These are phyloP conservation scores for Semaprochilodus insignis DNA, from an alignment of 2,797 vertebrate species.

Conservation along the genomic window DNA sequence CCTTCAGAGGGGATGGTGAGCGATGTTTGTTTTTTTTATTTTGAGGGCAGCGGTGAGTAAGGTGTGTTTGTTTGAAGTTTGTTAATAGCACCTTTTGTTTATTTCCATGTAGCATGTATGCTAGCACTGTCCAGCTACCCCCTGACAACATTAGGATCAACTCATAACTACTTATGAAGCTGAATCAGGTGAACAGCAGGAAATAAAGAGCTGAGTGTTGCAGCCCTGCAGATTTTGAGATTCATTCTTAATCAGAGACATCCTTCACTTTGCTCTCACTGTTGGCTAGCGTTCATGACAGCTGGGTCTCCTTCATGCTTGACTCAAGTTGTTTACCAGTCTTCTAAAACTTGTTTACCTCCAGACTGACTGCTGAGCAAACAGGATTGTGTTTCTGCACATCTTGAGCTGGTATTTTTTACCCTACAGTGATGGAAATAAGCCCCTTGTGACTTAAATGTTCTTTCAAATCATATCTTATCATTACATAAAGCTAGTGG, in stretches of 20 bases:
- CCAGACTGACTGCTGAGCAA: not conserved
- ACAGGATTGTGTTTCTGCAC: constrained; percentile 10
- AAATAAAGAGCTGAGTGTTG: too few species aligned
- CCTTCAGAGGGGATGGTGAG: too few species aligned
- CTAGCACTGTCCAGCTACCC: too few species aligned
- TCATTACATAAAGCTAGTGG: not conserved
- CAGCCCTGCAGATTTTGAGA: not conserved
- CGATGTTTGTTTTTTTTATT: too few species aligned
- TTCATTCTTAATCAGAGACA: not conserved
- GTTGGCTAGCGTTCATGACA: constrained; percentile 22
- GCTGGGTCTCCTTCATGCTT: constrained; percentile 6
- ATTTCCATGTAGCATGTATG: too few species aligned
- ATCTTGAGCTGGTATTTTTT: not conserved
- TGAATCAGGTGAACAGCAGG: too few species aligned
- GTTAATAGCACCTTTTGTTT: too few species aligned
- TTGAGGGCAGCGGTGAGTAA: too few species aligned
- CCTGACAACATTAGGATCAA: too few species aligned
- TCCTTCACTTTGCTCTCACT: constrained; percentile 5
- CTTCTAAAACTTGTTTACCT: constrained; percentile 16
- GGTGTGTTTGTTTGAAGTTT: too few species aligned
- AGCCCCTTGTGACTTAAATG: not conserved
- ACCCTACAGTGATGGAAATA: not conserved
- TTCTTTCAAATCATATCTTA: not conserved
- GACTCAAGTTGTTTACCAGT: constrained; percentile 13
- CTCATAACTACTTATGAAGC: too few species aligned